Evolutionary conservation across 2,888 invertebrate species (phyloP).

Genomic region (Zygaena filipendulae): DNA sequence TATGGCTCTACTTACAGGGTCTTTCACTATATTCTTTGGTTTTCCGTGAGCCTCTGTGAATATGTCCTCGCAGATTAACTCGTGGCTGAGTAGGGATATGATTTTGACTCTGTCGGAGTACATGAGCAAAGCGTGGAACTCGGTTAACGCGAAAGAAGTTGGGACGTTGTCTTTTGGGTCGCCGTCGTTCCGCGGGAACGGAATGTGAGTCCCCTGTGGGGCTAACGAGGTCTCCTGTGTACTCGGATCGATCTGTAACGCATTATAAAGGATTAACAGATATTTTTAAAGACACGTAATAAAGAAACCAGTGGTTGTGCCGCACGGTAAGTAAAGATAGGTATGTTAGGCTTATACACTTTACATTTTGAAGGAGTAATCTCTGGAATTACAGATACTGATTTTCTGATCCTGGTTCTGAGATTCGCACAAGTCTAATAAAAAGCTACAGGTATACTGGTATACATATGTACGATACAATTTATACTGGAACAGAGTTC

Average conservation of each 20-base stretch:
- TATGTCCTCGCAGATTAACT: constrained; percentile 86
- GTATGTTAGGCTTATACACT: too few relatives aligned
- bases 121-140: constrained; percentile 89
- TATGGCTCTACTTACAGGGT: constrained; percentile 79
- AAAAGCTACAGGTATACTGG: too few relatives aligned
- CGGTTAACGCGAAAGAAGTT: constrained; percentile 83
- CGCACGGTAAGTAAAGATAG: too few relatives aligned
- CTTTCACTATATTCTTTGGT: constrained; percentile 82
- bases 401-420: too few relatives aligned
- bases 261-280: constrained; percentile 1
- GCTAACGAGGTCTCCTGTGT: constrained; percentile 58
- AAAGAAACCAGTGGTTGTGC: too few relatives aligned
- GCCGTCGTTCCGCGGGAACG: constrained; percentile 36
- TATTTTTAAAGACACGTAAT: too few relatives aligned
- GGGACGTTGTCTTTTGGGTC: constrained; percentile 65
- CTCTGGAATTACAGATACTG: too few relatives aligned
- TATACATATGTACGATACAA: too few relatives aligned
- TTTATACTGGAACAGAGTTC: too few relatives aligned
- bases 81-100: constrained; percentile 85
- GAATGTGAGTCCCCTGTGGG: constrained; percentile 49
- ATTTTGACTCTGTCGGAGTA: constrained; percentile 87
- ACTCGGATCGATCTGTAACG: constrained; percentile 56
- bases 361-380: too few relatives aligned
- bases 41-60: constrained; percentile 84
- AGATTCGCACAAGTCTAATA: too few relatives aligned